Conservation (phyloP, 2,113 vertebrate genomes). For the Ginglymostoma cirratum region DNA sequence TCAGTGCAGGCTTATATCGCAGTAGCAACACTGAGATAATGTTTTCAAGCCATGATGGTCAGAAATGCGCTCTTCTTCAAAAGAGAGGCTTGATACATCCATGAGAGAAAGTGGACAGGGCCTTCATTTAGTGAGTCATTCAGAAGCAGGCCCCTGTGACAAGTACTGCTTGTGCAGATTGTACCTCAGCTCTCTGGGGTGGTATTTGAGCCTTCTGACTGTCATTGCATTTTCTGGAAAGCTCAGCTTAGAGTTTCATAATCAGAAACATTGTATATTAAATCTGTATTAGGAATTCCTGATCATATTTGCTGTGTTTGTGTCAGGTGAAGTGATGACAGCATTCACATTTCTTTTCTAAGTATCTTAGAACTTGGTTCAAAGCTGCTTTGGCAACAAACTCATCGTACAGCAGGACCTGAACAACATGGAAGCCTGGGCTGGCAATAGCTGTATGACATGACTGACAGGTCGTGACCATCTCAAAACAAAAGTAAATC, state of each 20-base stretch:
- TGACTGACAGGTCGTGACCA: too few relatives aligned
- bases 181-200: neutral
- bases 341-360: too few relatives aligned
- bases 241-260: neutral
- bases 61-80: neutral
- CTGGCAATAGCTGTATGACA: too few relatives aligned
- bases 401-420: too few relatives aligned
- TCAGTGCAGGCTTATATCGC: neutral
- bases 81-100: neutral
- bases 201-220: neutral
- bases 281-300: too few relatives aligned
- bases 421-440: too few relatives aligned
- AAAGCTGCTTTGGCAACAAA: too few relatives aligned
- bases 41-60: neutral
- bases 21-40: neutral
- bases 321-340: too few relatives aligned
- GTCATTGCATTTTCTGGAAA: neutral
- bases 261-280: neutral
- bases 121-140: neutral
- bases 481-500: too few relatives aligned
- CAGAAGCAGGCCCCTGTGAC: neutral
- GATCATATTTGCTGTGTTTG: too few relatives aligned
- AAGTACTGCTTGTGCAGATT: neutral
- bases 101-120: neutral
- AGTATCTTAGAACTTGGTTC: too few relatives aligned